Conservation (phyloP, 2,797 vertebrate genomes). For the Syngnathus acus region DNA sequence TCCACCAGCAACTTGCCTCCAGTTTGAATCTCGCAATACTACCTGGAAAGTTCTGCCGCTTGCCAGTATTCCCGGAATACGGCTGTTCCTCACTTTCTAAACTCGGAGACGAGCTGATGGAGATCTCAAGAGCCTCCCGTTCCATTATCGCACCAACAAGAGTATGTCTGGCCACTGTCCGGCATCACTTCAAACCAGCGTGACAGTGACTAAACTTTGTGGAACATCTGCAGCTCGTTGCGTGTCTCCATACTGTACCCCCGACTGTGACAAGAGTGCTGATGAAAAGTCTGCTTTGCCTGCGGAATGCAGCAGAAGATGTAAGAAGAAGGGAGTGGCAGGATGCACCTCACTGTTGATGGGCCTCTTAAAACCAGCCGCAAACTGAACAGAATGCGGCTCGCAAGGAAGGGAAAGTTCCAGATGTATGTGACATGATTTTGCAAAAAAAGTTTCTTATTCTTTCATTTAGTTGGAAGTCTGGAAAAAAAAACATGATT, state of each 20-base stretch:
- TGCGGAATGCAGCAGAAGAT: slow-evolving; percentile 46
- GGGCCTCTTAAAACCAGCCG: slow-evolving; percentile 6
- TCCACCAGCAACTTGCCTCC: slow-evolving; percentile 40
- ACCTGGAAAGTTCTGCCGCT: neutral
- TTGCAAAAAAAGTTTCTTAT: neutral
- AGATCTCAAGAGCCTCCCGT: slow-evolving; percentile 15
- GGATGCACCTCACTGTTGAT: slow-evolving; percentile 44
- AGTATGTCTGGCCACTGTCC: slow-evolving; percentile 41
- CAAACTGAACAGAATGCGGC: neutral
- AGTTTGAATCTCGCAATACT: slow-evolving; percentile 20
- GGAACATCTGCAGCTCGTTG: slow-evolving; percentile 41
- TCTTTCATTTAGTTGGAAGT: neutral
- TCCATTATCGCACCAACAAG: slow-evolving; percentile 24
- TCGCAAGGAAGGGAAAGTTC: neutral
- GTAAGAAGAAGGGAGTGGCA: slow-evolving; percentile 31
- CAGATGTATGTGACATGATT: neutral
- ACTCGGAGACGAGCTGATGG: neutral
- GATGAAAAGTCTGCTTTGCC: slow-evolving; percentile 21
- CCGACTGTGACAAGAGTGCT: slow-evolving; percentile 31
- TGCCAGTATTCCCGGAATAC: neutral
- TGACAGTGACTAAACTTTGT: slow-evolving; percentile 13
- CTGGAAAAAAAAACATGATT: neutral
- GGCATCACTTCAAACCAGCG: slow-evolving; percentile 20
- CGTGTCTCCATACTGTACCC: slow-evolving; percentile 32
- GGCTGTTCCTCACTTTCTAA: neutral